Percentiles rank a stretch among this genome's conserved stretches.
These are phyloP conservation scores for Orthonyx spaldingii DNA, from an alignment of 2,113 vertebrate species.

Conservation along the genomic window DNA sequence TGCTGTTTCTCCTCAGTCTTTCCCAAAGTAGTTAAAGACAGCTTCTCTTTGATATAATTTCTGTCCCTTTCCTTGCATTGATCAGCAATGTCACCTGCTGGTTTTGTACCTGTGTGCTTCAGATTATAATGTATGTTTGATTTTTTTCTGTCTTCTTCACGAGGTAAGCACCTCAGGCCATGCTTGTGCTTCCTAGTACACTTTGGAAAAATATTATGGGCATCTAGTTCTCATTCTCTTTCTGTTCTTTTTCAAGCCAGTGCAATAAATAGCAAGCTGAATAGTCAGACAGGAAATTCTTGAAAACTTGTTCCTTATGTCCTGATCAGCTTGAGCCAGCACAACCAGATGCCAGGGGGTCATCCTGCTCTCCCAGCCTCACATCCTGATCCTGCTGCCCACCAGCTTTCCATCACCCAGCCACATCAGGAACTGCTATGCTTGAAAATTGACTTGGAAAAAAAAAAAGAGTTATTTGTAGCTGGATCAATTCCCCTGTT, in stretches of 20 bases:
- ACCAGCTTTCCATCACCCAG: background rate
- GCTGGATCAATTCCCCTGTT: background rate
- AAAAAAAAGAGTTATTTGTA: conserved; percentile 1
- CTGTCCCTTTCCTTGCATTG: background rate
- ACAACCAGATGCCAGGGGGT: background rate
- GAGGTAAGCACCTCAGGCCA: background rate
- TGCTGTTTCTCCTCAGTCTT: background rate
- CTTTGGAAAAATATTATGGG: background rate
- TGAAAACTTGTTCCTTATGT: background rate
- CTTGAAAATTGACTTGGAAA: background rate
- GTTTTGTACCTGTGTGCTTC: background rate
- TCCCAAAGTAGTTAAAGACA: background rate
- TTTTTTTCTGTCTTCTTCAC: background rate
- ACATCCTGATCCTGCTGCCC: background rate
- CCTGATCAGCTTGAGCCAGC: background rate
- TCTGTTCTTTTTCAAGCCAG: background rate
- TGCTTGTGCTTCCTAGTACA: background rate
- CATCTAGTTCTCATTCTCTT: background rate
- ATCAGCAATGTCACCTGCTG: background rate
- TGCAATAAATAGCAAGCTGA: background rate
- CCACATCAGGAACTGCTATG: background rate
- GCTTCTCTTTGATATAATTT: background rate
- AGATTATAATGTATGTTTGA: background rate
- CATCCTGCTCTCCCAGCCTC: background rate
- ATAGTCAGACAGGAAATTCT: background rate